Percentiles rank a stretch among this genome's conserved stretches.
These are phyloP conservation scores for Hypomesus transpacificus DNA, from an alignment of 2,113 vertebrate species.

Conservation along the genomic window DNA sequence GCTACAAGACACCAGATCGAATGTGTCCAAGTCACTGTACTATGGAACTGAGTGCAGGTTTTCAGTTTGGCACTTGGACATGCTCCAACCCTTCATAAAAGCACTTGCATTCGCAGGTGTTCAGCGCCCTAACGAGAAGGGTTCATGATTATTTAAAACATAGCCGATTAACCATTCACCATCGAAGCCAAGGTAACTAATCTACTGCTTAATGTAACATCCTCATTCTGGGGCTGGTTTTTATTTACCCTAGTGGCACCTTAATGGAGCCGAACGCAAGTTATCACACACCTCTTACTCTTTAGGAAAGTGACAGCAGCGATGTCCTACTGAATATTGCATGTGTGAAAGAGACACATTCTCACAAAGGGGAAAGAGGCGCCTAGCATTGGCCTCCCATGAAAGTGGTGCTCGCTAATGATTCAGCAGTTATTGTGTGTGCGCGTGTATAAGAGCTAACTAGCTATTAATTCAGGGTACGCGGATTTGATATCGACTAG, in stretches of 20 bases:
- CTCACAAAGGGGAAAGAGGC: no score
- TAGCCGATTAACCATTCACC: neutral
- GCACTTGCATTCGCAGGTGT: neutral
- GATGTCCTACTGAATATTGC: no score
- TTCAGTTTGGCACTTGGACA: neutral
- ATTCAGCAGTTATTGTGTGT: no score
- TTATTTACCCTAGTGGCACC: neutral
- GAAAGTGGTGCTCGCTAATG: no score
- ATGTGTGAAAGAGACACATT: no score
- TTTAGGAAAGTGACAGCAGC: no score
- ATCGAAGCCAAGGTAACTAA: neutral
- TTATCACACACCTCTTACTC: no score
- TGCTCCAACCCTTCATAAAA: neutral
- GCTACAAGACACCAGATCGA: no score
- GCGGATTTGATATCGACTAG: neutral
- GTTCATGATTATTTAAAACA: neutral
- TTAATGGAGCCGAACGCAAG: neutral
- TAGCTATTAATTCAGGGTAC: no score
- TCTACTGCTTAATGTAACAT: constrained; percentile 2
- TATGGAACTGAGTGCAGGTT: neutral
- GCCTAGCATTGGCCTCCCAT: no score
- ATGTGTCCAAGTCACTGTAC: neutral
- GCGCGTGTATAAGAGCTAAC: no score
- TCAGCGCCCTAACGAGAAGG: neutral
- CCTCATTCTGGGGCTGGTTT: neutral